Base-by-base conservation (phyloP, 2,797 vertebrate genomes). In the Liparis tanakae region DNA sequence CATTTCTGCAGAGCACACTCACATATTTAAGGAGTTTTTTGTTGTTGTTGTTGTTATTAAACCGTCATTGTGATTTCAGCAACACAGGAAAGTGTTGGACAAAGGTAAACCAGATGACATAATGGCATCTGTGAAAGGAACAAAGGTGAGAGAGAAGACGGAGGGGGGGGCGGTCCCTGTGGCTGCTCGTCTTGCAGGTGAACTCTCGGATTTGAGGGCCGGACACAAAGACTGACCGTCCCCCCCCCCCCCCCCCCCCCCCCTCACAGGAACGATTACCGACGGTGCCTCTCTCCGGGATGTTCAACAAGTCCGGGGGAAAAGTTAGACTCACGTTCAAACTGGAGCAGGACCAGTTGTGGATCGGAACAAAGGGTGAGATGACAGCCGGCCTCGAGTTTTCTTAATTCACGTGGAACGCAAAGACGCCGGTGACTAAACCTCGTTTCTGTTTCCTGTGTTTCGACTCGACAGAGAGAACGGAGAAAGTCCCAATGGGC, bases 71-170 rank as follows among this genome's bases (percentile, higher is more conserved):
- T 94, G 88, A 36, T 95, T 93, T 66, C 72, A 99, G 98, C 98
- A 98, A 99, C 98, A 99, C 95, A 97, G 98, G 91, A 99, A 99
- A 93, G 98, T 99, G 22, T 90, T 99, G 93, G 98, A 99, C 87
- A 99, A 99, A 95, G 98, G 98, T 90, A 99, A 99, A 95, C 98
- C 98, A n/a, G 98, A 99, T 6, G 98, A 99, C 62, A 94, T 99
- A 84, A 98, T 99, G 98, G 84, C 96, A 44, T 96, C 96, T 75
- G 91, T 99, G 79, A 99, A 97, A 95, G 98, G 98, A 86, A 81
- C 93, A 82, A 98, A 99, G 96, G 98, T 99, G 90, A 94, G 95
- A 48, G 36, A 18, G n/a, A 66, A 13, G 13, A 39, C 4, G 39
- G 9, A 7, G n/a, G 51, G 30, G 56, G 37, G 25, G 25, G 25